These are phyloP conservation scores for Hemicordylus capensis DNA, from an alignment of 2,113 vertebrate species.

Conservation along the genomic window DNA sequence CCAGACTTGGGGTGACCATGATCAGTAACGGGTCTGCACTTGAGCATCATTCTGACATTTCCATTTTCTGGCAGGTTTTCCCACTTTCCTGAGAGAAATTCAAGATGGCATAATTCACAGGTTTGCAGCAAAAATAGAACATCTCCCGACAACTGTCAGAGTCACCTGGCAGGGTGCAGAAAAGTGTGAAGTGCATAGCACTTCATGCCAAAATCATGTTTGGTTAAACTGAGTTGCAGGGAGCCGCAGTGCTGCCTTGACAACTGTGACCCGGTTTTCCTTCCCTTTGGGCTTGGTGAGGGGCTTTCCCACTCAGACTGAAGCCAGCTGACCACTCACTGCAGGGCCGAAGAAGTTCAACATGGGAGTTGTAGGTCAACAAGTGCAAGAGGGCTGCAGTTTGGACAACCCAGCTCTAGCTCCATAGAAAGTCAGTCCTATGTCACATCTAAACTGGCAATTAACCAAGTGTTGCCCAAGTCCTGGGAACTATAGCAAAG, in stretches of 20 bases:
- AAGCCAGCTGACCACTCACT: too few relatives aligned
- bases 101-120: constrained; percentile 19
- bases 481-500: too few relatives aligned
- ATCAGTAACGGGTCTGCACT: not conserved
- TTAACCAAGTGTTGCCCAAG: too few relatives aligned
- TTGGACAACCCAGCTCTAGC: too few relatives aligned
- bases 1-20: not conserved
- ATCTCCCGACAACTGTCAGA: constrained; percentile 13
- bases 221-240: constrained; percentile 14
- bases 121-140: constrained; percentile 22
- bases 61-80: not conserved
- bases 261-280: not conserved
- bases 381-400: too few relatives aligned
- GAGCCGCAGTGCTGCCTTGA: not conserved
- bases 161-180: constrained; percentile 15
- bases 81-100: constrained; percentile 4
- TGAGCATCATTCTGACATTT: not conserved
- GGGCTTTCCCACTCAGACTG: not conserved
- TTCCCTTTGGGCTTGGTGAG: not conserved
- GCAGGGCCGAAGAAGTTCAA: too few relatives aligned
- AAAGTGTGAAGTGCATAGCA: constrained; percentile 6
- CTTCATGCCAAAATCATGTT: constrained; percentile 14
- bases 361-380: too few relatives aligned
- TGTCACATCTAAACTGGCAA: too few relatives aligned
- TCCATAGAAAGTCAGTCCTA: too few relatives aligned